Conservation (phyloP, 1,140 invertebrate species). For the Hormaphis cornu region DNA sequence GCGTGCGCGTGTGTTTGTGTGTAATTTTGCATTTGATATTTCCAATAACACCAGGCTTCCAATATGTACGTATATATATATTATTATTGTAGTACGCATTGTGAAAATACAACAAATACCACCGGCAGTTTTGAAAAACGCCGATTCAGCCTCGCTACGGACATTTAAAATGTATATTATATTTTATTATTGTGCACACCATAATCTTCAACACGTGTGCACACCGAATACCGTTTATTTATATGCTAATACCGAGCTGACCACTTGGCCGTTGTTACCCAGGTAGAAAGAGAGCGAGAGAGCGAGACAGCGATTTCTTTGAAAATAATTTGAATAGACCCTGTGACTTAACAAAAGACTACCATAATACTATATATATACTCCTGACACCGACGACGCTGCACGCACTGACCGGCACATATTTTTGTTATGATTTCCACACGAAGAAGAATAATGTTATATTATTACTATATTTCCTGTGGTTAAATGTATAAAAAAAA, state of each 20-base stretch:
- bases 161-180: conserved; percentile 21
- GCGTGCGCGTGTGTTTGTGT: background rate
- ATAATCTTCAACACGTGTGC: conserved; percentile 18
- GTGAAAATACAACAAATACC: conserved; percentile 25
- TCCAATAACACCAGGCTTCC: background rate
- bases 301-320: conserved; percentile 9
- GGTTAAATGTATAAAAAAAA: too few species aligned
- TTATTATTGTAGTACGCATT: background rate
- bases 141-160: conserved; percentile 27
- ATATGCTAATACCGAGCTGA: conserved; percentile 27
- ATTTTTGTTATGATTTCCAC: background rate
- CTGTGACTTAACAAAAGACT: background rate
- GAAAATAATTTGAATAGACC: conserved; percentile 22
- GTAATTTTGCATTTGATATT: background rate
- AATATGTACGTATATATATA: background rate
- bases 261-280: conserved; percentile 5
- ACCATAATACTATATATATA: too few species aligned
- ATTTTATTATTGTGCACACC: conserved; percentile 12
- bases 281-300: background rate
- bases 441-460: background rate
- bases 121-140: conserved; percentile 28
- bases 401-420: background rate
- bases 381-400: background rate
- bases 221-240: background rate
- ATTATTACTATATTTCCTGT: too few species aligned